phyloP scores from a whole-genome alignment of 2,113 vertebrate species.

The Eupsittula cactorum region DNA sequence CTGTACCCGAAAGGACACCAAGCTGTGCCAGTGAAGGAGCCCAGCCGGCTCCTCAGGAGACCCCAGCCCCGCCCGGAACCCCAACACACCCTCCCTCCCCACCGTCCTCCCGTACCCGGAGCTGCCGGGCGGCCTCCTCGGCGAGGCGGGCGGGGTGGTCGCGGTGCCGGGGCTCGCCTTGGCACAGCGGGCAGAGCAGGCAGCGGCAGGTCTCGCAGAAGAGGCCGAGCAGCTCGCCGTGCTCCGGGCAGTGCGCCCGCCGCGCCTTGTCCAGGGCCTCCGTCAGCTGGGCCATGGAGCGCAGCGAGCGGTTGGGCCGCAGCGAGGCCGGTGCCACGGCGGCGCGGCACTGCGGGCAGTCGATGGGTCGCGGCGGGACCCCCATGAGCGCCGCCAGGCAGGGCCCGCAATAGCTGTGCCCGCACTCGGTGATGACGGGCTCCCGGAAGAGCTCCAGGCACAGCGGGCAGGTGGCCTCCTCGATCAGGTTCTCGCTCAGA shows the following conservation, averaged over 20 bases:
- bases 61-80: neutral
- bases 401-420: neutral
- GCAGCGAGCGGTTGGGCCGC: neutral
- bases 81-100: neutral
- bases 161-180: neutral
- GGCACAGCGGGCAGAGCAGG: neutral
- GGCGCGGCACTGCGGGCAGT: constrained; percentile 42
- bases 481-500: neutral
- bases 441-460: neutral
- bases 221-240: neutral
- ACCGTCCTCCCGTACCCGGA: neutral
- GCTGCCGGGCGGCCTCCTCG: neutral
- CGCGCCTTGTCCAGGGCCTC: neutral
- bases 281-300: neutral
- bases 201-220: neutral
- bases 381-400: neutral
- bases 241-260: neutral
- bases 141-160: neutral
- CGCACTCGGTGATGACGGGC: constrained; percentile 38
- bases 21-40: neutral
- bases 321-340: constrained; percentile 15
- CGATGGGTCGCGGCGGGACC: neutral
- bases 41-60: neutral
- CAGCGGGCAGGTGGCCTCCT: constrained; percentile 18
- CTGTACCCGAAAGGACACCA: neutral